A percentile compares a stretch with the other conserved stretches of the same genome.
Evolutionary conservation across 2,888 invertebrate species (phyloP).

Genomic region (Idaea straminata): DNA sequence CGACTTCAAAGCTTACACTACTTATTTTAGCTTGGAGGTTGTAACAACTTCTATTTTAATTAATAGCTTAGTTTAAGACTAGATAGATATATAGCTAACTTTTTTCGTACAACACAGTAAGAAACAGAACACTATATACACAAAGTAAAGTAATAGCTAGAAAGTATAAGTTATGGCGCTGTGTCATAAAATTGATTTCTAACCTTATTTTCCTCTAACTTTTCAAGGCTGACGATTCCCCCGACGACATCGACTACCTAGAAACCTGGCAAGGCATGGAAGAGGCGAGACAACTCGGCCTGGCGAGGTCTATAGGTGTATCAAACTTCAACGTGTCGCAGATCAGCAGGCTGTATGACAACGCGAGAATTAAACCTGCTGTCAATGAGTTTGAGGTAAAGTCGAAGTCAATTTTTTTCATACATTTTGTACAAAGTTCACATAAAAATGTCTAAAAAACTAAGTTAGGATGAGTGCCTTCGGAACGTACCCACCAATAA

Average conservation of each 20-base stretch:
- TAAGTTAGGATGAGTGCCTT: too few species aligned
- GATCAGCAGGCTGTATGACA: constrained; percentile 81
- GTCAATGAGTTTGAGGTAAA: constrained; percentile 79
- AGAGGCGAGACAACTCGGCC: constrained; percentile 81
- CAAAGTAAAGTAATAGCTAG: too few species aligned
- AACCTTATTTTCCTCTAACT: background rate
- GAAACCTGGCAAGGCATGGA: constrained; percentile 90
- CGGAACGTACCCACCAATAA: too few species aligned
- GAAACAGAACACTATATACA: too few species aligned
- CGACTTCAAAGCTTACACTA: too few species aligned
- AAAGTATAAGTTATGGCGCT: background rate
- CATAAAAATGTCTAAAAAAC: too few species aligned
- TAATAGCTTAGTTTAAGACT: too few species aligned
- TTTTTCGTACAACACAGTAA: too few species aligned
- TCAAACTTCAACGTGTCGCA: constrained; percentile 89
- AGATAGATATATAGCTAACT: too few species aligned
- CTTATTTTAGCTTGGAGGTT: too few species aligned
- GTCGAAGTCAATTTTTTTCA: constrained; percentile 4
- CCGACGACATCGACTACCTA: constrained; percentile 83
- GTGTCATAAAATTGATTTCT: background rate
- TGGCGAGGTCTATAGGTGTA: constrained; percentile 85
- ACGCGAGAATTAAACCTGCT: constrained; percentile 80
- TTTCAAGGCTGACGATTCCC: constrained; percentile 49
- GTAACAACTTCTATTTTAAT: too few species aligned
- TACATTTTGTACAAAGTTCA: background rate